phyloP scores from a whole-genome alignment of 2,888 invertebrate genomes.

The Cryptophagus acutangulus region DNA sequence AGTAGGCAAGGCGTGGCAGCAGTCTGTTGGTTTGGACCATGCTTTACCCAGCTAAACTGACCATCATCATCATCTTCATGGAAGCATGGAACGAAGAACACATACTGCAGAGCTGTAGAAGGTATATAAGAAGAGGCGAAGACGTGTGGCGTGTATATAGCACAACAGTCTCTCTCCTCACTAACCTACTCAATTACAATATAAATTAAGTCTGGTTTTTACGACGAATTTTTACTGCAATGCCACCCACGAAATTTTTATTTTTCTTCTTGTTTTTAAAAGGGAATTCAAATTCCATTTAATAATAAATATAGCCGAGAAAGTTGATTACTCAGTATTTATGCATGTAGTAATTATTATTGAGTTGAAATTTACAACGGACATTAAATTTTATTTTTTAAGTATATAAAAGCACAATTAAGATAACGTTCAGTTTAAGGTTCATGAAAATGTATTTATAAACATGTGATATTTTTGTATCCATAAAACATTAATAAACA shows the following conservation, averaged over 20 bases:
- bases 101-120: too few relatives aligned
- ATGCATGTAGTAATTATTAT: neutral
- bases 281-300: constrained; percentile 15
- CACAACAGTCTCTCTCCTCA: too few relatives aligned
- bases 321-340: too few relatives aligned
- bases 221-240: constrained; percentile 22
- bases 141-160: constrained; percentile 1
- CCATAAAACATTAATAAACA: too few relatives aligned
- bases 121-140: too few relatives aligned
- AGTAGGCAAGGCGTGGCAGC: constrained; percentile 44
- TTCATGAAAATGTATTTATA: too few relatives aligned
- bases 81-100: too few relatives aligned
- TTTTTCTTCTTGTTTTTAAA: constrained; percentile 8
- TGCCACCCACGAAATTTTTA: constrained; percentile 16
- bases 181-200: constrained; percentile 26
- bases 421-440: too few relatives aligned
- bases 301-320: constrained; percentile 7
- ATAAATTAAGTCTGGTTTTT: constrained; percentile 24
- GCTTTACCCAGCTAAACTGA: too few relatives aligned
- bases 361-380: neutral
- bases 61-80: neutral
- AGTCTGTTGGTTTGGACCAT: constrained; percentile 26
- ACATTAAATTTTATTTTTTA: neutral
- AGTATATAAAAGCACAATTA: too few relatives aligned
- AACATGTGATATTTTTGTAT: too few relatives aligned